phyloP scores from a whole-genome alignment of 2,888 invertebrate species.

The Isotomurus palustris region DNA sequence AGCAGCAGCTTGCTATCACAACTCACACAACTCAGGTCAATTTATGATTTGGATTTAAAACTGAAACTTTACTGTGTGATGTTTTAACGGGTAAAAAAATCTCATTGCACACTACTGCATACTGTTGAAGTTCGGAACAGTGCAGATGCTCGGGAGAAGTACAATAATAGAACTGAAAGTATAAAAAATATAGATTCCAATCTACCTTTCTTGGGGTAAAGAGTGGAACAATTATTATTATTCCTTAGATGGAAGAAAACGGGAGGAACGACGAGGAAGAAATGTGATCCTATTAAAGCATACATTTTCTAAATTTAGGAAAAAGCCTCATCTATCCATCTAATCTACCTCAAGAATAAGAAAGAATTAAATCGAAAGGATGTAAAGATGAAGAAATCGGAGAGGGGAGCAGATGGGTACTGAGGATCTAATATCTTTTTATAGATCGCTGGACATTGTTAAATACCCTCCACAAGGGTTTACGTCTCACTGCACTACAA shows the following conservation, averaged over 20 bases:
- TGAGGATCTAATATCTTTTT: constrained; percentile 6
- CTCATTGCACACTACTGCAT: too few relatives aligned
- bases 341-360: neutral
- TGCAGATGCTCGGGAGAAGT: constrained; percentile 8
- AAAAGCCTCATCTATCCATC: neutral
- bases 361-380: neutral
- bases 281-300: constrained; percentile 9
- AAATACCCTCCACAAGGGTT: constrained; percentile 12
- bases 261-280: too few relatives aligned
- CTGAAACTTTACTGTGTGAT: too few relatives aligned
- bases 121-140: neutral
- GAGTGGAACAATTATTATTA: too few relatives aligned
- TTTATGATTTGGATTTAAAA: neutral
- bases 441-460: neutral
- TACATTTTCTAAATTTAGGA: constrained; percentile 11
- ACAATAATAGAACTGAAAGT: constrained; percentile 3
- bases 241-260: too few relatives aligned
- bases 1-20: neutral
- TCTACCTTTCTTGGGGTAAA: too few relatives aligned
- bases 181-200: neutral
- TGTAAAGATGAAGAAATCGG: neutral
- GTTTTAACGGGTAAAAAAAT: too few relatives aligned
- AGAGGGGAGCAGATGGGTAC: neutral
- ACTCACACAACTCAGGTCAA: too few relatives aligned
- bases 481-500: constrained; percentile 8